Evolutionary conservation across 2,888 invertebrate genomes (phyloP).

Genomic region (Pyrgus malvae): DNA sequence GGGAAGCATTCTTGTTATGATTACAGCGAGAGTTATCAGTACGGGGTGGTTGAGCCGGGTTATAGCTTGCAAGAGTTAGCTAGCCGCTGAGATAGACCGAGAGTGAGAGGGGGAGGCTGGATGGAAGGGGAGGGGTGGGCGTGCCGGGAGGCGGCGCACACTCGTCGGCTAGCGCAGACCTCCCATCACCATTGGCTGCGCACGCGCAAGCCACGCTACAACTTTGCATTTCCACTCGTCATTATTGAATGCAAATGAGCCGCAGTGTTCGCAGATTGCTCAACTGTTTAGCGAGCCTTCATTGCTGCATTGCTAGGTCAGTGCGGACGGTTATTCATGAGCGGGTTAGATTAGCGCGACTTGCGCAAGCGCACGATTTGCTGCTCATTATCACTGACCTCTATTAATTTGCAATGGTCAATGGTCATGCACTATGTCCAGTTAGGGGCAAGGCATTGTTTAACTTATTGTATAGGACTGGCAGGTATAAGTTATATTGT

Average conservation of each 20-base stretch:
- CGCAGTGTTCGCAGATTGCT: too few species aligned
- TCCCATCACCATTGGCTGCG: conserved; percentile 22
- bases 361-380: conserved; percentile 1
- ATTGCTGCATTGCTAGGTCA: conserved; percentile 23
- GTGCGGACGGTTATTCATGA: conserved; percentile 16
- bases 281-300: conserved; percentile 21
- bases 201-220: not conserved
- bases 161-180: conserved; percentile 6
- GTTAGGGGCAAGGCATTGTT: not conserved
- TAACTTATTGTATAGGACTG: not conserved
- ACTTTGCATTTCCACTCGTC: conserved; percentile 23
- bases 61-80: not conserved
- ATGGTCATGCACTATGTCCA: not conserved
- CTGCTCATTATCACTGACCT: conserved; percentile 3
- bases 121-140: conserved; percentile 38
- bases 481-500: too few species aligned
- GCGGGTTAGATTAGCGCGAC: not conserved
- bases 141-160: conserved; percentile 50
- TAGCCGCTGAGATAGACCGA: conserved; percentile 1
- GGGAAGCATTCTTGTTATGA: not conserved
- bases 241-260: conserved; percentile 29
- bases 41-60: not conserved
- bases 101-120: conserved; percentile 38
- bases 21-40: conserved; percentile 21
- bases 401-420: not conserved